Base-by-base conservation (phyloP, 2,888 invertebrate genomes). In the Ecliptopera silaceata region DNA sequence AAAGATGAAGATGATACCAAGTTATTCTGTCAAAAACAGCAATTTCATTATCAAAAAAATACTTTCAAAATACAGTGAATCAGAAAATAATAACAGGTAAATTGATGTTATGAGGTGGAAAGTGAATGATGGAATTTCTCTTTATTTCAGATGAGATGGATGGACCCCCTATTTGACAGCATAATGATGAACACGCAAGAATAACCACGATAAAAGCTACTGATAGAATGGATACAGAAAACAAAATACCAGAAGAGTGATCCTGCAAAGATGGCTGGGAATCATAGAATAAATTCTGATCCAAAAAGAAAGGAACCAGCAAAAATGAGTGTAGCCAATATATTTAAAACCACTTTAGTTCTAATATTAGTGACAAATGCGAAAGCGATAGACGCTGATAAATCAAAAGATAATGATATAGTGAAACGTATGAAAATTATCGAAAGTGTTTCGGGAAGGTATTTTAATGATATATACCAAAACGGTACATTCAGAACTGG, bases 401-500 rank as follows among this genome's bases (percentile, higher is more conserved):
- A 72, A 63, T 72, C 75, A 11, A 70, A 76, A 61, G 74, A 74
- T 20, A 63, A 77, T 45, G 77, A 84, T 61, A 74, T 87, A 65
- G 69, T 77, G 3, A 82, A 79, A 65, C 76, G 78, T 65, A 72
- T 89, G 65, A 83, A 79, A 58, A 66, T 87, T 5, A 70, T 88
- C 22, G 85, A 86, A 65, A 79, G 77, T 56, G 71, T 88, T 15
- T 77, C 88, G 0, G 88, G 88, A 36, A 82, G 79, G 65, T 80
- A 77, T 39, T 88, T 87, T 39, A 81, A 80, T 75, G 83, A 88
- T 59, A 72, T 90, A 26, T 91, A 88, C 52, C 74, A 78, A 62
- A 90, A 90, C 68, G 91, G 90, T 29, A 90, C 90, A 0, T 91
- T 90, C 67, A 80, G 87, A 57, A 93, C 92, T 65, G 94, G 94